Percentiles rank a stretch among this genome's conserved stretches.
Conservation (phyloP, 1,140 invertebrate species). For the Heliothis virescens region DNA sequence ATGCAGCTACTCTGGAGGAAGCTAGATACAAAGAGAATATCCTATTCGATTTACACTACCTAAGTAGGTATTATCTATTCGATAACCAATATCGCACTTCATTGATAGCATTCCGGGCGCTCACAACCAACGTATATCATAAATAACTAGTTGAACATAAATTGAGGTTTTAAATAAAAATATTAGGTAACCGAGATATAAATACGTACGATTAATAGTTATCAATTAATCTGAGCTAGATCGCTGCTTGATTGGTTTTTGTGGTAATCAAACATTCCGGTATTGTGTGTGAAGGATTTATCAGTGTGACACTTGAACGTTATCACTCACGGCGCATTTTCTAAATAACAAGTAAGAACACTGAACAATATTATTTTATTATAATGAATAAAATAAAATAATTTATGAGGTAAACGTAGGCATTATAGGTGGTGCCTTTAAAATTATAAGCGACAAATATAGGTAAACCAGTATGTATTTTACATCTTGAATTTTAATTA, state of each 20-base stretch:
- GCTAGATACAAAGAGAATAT: constrained; percentile 5
- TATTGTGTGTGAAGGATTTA: constrained; percentile 15
- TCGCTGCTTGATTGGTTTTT: constrained; percentile 1
- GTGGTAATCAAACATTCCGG: neutral
- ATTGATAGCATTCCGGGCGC: constrained; percentile 44
- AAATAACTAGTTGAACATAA: neutral
- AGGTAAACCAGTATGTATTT: no score
- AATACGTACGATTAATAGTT: constrained; percentile 13
- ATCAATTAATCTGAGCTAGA: constrained; percentile 11
- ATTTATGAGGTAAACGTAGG: no score
- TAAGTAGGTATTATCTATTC: constrained; percentile 51
- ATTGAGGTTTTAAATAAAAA: neutral
- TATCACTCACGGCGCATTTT: constrained; percentile 34
- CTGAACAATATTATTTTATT: constrained; percentile 1
- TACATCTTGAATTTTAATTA: no score
- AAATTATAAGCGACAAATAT: no score
- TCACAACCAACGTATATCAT: neutral
- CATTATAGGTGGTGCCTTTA: no score
- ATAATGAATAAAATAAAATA: constrained; percentile 33
- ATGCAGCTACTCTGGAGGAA: no score
- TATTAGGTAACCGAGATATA: neutral
- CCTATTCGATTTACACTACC: constrained; percentile 21
- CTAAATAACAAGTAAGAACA: constrained; percentile 45
- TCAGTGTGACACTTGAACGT: constrained; percentile 38
- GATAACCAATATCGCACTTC: constrained; percentile 56